Evolutionary conservation across 1,140 invertebrate genomes (phyloP).

Genomic region (Chironomus striatipennis): DNA sequence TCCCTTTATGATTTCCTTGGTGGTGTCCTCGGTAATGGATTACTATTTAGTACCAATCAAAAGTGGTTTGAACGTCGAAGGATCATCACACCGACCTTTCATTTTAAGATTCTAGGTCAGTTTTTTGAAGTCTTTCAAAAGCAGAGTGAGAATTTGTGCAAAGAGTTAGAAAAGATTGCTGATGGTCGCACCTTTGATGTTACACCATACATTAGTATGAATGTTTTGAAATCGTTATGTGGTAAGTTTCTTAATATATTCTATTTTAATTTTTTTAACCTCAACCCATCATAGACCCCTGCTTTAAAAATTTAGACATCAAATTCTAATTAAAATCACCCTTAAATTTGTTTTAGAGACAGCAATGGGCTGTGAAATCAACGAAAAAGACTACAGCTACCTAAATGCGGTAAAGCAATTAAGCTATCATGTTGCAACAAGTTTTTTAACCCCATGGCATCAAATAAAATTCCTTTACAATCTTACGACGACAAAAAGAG

Average conservation of each 20-base stretch:
- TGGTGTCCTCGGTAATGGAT: not conserved
- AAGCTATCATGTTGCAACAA: not conserved
- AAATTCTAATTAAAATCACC: not conserved
- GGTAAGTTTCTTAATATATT: not conserved
- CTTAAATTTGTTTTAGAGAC: not conserved
- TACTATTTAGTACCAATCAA: not conserved
- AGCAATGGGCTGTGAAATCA: slow-evolving; percentile 9
- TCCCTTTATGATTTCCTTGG: slow-evolving; percentile 9
- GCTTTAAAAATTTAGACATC: too few species aligned
- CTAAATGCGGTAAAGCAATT: not conserved
- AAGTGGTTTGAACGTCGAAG: slow-evolving; percentile 61
- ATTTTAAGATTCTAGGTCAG: slow-evolving; percentile 61
- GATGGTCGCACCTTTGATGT: not conserved
- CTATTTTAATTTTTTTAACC: too few species aligned
- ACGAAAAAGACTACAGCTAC: not conserved
- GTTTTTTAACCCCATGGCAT: not conserved
- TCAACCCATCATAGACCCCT: too few species aligned
- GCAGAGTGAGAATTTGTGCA: slow-evolving; percentile 46
- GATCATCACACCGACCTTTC: slow-evolving; percentile 67
- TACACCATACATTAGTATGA: not conserved
- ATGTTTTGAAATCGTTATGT: not conserved
- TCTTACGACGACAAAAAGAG: not conserved
- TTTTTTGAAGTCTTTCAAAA: slow-evolving; percentile 50
- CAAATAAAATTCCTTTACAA: not conserved
- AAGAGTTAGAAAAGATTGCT: slow-evolving; percentile 42